A percentile compares a stretch with the other conserved stretches of the same genome.
Evolutionary conservation across 2,888 invertebrate genomes (phyloP).

Genomic region (Agriopis marginaria): DNA sequence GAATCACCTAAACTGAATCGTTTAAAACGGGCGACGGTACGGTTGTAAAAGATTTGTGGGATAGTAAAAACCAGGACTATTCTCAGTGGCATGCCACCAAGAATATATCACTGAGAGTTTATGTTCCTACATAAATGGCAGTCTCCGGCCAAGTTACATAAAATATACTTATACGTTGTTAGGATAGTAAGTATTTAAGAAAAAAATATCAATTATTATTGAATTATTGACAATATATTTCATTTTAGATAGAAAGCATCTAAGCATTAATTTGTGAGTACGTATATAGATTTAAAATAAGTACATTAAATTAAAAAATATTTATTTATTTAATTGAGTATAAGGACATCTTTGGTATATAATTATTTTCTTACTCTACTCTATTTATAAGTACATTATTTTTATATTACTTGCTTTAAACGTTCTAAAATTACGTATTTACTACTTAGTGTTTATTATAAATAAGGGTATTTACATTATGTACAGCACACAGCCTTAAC

Average conservation of each 20-base stretch:
- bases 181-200: not conserved
- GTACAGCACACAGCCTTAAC: slow-evolving; percentile 77
- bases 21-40: too few species aligned
- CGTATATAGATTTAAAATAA: not conserved
- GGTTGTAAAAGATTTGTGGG: too few species aligned
- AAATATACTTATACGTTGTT: not conserved
- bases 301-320: not conserved
- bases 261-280: not conserved
- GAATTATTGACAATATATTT: not conserved
- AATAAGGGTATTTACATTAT: slow-evolving; percentile 75
- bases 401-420: not conserved
- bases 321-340: not conserved
- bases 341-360: slow-evolving; percentile 20
- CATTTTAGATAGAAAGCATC: not conserved
- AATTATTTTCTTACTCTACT: slow-evolving; percentile 8
- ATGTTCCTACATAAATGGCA: not conserved
- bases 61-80: too few species aligned
- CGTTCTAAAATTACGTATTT: slow-evolving; percentile 13
- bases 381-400: slow-evolving; percentile 14
- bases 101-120: too few species aligned
- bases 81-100: too few species aligned
- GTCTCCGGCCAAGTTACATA: not conserved
- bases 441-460: slow-evolving; percentile 26
- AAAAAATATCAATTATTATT: not conserved
- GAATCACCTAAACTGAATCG: too few species aligned